These are phyloP conservation scores for Fulmarus glacialis DNA, from an alignment of 2,113 vertebrate species.

Conservation along the genomic window DNA sequence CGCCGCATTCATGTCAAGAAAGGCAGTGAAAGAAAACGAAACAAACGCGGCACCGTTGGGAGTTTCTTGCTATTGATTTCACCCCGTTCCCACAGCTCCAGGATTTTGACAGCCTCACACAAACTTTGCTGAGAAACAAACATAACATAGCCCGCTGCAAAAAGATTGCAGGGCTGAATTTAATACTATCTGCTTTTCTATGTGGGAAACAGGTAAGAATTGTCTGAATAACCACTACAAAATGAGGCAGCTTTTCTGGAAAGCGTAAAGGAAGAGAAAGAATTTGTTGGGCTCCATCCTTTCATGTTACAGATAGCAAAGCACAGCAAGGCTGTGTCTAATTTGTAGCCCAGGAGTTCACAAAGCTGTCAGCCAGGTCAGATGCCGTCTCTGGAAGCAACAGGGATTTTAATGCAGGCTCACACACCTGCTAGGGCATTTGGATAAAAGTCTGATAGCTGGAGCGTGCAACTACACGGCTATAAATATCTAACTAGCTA, in stretches of 20 bases:
- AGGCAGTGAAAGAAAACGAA: neutral
- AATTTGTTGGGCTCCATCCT: neutral
- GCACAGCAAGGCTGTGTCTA: neutral
- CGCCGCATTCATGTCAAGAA: neutral
- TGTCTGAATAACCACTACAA: neutral
- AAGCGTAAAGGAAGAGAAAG: neutral
- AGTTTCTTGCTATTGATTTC: neutral
- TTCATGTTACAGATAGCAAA: neutral
- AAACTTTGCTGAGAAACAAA: neutral
- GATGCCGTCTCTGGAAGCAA: neutral
- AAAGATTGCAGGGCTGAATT: neutral
- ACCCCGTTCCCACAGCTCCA: neutral
- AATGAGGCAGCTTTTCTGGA: neutral
- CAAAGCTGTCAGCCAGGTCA: neutral
- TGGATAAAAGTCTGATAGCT: neutral
- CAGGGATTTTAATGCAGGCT: neutral
- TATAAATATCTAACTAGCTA: conserved; percentile 19
- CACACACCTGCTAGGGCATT: neutral
- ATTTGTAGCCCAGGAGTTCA: neutral
- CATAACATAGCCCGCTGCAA: neutral
- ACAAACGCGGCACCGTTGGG: accelerated
- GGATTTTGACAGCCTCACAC: neutral
- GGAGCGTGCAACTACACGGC: neutral
- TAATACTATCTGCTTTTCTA: neutral
- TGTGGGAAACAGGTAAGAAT: neutral